phyloP scores from a whole-genome alignment of 2,888 invertebrate genomes.

The Hartigia nigra region DNA sequence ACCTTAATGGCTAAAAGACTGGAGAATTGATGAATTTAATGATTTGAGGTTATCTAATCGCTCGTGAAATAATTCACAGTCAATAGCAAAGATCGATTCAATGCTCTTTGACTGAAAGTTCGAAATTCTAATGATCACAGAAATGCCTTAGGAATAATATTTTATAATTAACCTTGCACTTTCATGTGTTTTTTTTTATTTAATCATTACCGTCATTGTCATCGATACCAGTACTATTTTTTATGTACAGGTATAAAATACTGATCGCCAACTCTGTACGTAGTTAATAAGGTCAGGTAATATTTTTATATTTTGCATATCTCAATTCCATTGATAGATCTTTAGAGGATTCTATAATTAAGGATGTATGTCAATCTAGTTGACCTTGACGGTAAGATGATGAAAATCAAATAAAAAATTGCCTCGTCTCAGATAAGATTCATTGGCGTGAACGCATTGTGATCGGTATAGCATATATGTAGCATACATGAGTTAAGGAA shows the following conservation, averaged over 20 bases:
- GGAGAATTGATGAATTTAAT: neutral
- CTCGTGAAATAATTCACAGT: neutral
- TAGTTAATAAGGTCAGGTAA: no score
- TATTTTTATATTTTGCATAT: neutral
- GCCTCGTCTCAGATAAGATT: neutral
- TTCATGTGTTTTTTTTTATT: neutral
- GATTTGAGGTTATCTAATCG: neutral
- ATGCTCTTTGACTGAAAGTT: neutral
- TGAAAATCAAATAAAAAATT: neutral
- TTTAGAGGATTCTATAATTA: neutral
- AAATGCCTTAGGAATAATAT: neutral
- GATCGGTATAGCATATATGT: neutral
- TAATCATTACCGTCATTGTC: no score
- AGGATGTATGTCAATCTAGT: neutral
- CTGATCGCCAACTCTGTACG: no score
- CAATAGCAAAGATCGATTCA: neutral
- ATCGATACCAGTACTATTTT: neutral
- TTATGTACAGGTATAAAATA: neutral
- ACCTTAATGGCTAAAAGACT: conserved; percentile 44
- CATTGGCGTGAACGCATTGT: neutral
- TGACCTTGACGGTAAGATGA: neutral
- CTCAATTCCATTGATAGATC: neutral
- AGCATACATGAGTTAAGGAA: neutral
- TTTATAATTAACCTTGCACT: neutral
- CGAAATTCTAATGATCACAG: neutral